These are phyloP conservation scores for Danaus chrysippus DNA, from an alignment of 2,888 invertebrate genomes.

Conservation along the genomic window DNA sequence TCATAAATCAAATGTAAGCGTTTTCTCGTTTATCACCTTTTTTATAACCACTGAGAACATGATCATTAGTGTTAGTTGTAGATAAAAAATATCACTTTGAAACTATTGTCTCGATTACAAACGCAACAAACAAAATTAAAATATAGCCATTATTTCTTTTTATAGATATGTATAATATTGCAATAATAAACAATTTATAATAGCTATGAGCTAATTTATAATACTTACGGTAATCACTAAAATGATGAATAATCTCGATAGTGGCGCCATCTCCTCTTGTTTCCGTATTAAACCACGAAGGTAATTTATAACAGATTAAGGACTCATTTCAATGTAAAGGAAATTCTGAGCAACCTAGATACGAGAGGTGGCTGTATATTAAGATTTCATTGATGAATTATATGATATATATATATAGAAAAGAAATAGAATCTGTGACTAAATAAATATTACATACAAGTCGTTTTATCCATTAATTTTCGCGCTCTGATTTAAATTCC, in stretches of 20 bases:
- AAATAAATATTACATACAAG: too few species aligned
- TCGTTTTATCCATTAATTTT: too few species aligned
- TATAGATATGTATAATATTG: background rate
- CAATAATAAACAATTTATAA: too few species aligned
- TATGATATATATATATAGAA: too few species aligned
- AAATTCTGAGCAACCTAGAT: conserved; percentile 7
- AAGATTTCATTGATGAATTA: background rate
- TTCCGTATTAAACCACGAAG: conserved; percentile 26
- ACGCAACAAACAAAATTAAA: too few species aligned
- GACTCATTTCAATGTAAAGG: conserved; percentile 19
- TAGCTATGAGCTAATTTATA: conserved; percentile 28
- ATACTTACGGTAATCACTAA: conserved; percentile 42
- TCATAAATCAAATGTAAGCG: conserved; percentile 36
- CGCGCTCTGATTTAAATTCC: too few species aligned
- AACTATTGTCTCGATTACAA: too few species aligned
- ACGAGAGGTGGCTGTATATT: background rate
- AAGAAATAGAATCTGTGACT: too few species aligned
- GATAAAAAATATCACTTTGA: background rate
- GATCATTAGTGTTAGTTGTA: background rate
- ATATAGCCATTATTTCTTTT: too few species aligned
- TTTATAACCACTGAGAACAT: conserved; percentile 6
- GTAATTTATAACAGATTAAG: conserved; percentile 28
- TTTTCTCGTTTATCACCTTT: conserved; percentile 5
- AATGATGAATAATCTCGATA: conserved; percentile 20
- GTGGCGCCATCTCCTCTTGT: conserved; percentile 26